Evolutionary conservation across 2,113 vertebrate species (phyloP).

Genomic region (Suricata suricatta): DNA sequence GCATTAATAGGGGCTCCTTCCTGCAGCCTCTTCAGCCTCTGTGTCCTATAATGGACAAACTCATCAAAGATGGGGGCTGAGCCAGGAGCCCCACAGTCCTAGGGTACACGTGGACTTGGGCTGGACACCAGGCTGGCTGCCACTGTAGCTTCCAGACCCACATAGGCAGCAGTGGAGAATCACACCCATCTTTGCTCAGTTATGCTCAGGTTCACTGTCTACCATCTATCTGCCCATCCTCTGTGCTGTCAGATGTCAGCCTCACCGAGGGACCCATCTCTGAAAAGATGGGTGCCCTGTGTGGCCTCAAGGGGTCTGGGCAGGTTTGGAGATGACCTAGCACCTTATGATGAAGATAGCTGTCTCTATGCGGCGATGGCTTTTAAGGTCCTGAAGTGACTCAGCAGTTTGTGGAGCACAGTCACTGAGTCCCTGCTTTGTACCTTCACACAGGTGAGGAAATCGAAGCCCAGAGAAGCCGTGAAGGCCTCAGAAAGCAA

Average conservation of each 20-base stretch:
- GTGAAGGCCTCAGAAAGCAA: background rate
- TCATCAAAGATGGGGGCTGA: background rate
- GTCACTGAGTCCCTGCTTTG: background rate
- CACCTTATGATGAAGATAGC: background rate
- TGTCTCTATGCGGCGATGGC: background rate
- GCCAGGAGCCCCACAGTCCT: background rate
- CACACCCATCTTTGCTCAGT: background rate
- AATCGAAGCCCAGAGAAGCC: background rate
- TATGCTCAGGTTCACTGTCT: background rate
- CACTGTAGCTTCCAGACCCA: background rate
- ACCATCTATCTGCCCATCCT: background rate
- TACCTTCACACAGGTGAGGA: background rate
- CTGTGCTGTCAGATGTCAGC: background rate
- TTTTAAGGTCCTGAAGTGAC: background rate
- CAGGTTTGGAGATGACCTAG: background rate
- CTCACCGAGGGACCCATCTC: background rate
- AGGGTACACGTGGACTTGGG: background rate
- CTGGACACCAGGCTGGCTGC: background rate
- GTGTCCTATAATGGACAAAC: background rate
- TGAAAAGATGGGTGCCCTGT: background rate
- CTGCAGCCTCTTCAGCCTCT: background rate
- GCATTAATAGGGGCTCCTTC: background rate
- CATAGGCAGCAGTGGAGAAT: background rate
- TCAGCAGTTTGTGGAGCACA: background rate
- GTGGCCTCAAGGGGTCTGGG: background rate